Percentiles rank a stretch among this genome's conserved stretches.
Conservation (phyloP, 2,113 vertebrate species). For the Hyperopisus bebe region DNA sequence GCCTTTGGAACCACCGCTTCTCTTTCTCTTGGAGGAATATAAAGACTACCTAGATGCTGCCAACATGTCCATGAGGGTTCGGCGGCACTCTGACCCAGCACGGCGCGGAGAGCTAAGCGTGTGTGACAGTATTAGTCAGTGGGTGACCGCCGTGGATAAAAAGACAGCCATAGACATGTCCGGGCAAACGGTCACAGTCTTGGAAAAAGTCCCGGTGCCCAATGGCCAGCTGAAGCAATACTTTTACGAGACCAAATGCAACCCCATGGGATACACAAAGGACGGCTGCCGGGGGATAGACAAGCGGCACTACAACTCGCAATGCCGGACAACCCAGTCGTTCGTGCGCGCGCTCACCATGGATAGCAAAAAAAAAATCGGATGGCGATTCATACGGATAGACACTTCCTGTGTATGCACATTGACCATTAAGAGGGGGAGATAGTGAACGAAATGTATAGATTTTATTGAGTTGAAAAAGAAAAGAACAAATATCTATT, state of each 20-base stretch:
- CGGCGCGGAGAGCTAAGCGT: conserved; percentile 95
- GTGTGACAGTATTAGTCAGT: conserved; percentile 98
- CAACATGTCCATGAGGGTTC: conserved; percentile 98
- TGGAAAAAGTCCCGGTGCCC: conserved; percentile 94
- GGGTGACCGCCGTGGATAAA: conserved; percentile 98
- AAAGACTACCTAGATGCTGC: conserved; percentile 99
- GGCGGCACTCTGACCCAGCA: conserved; percentile 92
- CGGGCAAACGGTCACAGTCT: conserved; percentile 91
- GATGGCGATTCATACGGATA: conserved; percentile 99
- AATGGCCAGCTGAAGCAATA: conserved; percentile 99
- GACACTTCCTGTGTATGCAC: conserved; percentile 99
- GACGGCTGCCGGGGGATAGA: conserved; percentile 99
- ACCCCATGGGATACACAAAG: conserved; percentile 96
- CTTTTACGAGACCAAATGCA: conserved; percentile 99
- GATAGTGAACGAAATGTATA: conserved; percentile 97
- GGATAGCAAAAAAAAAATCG: conserved; percentile 98
- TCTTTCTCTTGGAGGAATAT: conserved; percentile 99
- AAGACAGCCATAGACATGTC: conserved; percentile 99
- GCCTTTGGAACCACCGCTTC: conserved; percentile 98
- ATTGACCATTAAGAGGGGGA: conserved; percentile 99
- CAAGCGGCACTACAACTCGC: conserved; percentile 99
- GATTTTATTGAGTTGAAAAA: conserved; percentile 97
- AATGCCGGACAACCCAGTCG: conserved; percentile 99
- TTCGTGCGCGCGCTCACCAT: conserved; percentile 98
- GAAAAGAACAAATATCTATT: conserved; percentile 97